These are phyloP conservation scores for Poeciliopsis turneri DNA, from an alignment of 2,797 vertebrate genomes.

Conservation along the genomic window DNA sequence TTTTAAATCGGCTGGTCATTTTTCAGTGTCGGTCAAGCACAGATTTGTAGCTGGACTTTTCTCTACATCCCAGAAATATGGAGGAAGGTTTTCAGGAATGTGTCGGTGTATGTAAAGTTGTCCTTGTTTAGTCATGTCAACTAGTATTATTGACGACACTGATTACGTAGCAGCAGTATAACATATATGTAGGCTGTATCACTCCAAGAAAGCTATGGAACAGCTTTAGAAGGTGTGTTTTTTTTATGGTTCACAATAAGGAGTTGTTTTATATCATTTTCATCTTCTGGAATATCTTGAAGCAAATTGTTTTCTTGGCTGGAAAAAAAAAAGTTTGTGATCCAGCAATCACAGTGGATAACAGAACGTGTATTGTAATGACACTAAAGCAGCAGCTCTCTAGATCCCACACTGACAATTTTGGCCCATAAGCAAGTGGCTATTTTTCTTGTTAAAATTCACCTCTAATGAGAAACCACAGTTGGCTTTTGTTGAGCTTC, in stretches of 20 bases:
- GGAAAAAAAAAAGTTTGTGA: slow-evolving; percentile 32
- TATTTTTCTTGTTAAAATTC: slow-evolving; percentile 49
- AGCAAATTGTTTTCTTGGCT: slow-evolving; percentile 44
- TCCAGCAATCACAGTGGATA: slow-evolving; percentile 35
- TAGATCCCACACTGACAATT: slow-evolving; percentile 52
- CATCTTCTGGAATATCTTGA: slow-evolving; percentile 16
- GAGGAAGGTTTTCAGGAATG: too few relatives aligned
- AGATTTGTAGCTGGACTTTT: not conserved
- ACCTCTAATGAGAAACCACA: slow-evolving; percentile 17
- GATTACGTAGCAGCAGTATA: not conserved
- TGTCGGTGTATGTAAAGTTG: too few relatives aligned
- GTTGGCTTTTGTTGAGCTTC: slow-evolving; percentile 17
- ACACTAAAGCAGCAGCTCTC: slow-evolving; percentile 45
- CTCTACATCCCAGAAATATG: too few relatives aligned
- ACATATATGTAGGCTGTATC: not conserved
- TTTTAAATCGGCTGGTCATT: not conserved
- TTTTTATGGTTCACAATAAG: not conserved
- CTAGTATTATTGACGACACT: not conserved
- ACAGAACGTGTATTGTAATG: slow-evolving; percentile 56
- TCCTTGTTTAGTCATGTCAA: too few relatives aligned
- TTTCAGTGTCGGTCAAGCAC: not conserved
- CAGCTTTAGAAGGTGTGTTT: not conserved
- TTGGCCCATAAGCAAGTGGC: slow-evolving; percentile 51
- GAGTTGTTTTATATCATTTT: slow-evolving; percentile 19
- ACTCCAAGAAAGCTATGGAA: not conserved